Base-by-base conservation (phyloP, 2,888 invertebrate species). In the Hypolimnas misippus region DNA sequence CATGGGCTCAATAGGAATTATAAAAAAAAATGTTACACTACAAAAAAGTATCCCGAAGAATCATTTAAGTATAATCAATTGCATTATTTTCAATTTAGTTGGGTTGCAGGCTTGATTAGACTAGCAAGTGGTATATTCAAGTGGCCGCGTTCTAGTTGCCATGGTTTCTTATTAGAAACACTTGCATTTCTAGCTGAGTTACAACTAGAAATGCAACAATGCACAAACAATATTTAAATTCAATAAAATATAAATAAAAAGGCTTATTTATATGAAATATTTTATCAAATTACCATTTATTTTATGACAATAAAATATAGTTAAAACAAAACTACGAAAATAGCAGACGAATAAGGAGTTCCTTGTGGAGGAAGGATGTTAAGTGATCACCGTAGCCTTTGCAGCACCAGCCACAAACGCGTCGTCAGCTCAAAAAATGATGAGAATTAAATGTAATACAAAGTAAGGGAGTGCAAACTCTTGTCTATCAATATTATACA, bases 121-220 rank as follows among this genome's bases (percentile, higher is more conserved):
- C 8, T 33, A 33, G 33, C 12, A 33, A 33, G 10, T 33, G 10
- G 7, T n/a, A 33, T 25, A 21, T 21, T 10, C 12, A 25, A 21
- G 10, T 12, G n/a, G 46, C 21, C 46, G 21, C n/a, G 6, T 46
- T 21, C 12, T n/a, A 21, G 53, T 53, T 53, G 38, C 38, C 38
- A 38, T 53, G 53, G 53, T 38, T 38, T 53, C 53, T 38, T 53
- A 53, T 38, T 53, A 38, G 53, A 53, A 38, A 53, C 46, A 46
- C n/a, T n/a, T n/a, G n/a, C 46, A 21, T 25, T 16, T 0, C 6
- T 21, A 5, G 6, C 21, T 46, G 16, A n/a, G 12, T 21, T 3
- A 21, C 12, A 12, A 19, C 4, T 42, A 42, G 8, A n/a, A n/a
- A n/a, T n/a, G n/a, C n/a, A n/a, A n/a, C n/a, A n/a, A n/a, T n/a